Conservation (phyloP, 2,797 vertebrate species). For the Perodicticus potto region DNA sequence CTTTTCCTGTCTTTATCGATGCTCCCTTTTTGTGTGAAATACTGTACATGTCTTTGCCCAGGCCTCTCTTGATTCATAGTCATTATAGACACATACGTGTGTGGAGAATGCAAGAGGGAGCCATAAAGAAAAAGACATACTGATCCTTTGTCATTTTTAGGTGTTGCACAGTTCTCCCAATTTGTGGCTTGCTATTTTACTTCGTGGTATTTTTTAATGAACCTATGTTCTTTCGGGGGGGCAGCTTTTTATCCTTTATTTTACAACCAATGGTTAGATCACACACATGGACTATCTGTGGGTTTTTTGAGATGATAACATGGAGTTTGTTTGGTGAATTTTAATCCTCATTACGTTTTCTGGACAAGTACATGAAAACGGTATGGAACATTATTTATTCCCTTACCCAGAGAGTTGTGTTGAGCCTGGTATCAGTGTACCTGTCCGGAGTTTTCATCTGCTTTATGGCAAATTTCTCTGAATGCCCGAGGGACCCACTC, state of each 20-base stretch:
- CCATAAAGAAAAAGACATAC: background rate
- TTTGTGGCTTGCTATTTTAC: conserved; percentile 30
- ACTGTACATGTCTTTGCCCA: background rate
- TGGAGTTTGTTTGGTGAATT: background rate
- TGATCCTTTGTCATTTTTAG: background rate
- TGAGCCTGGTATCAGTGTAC: background rate
- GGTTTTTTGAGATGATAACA: background rate
- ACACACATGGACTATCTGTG: background rate
- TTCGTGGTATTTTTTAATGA: conserved; percentile 17
- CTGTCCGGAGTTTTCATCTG: background rate
- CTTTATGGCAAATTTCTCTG: background rate
- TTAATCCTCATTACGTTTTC: background rate
- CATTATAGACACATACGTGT: background rate
- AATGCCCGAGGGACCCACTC: too few species aligned
- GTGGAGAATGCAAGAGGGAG: background rate
- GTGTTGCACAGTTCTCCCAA: background rate
- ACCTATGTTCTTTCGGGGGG: background rate
- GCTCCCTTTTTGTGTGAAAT: background rate
- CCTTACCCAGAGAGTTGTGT: background rate
- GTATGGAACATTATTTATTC: background rate
- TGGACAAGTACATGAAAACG: background rate
- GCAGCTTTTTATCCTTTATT: background rate
- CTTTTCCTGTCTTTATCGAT: background rate
- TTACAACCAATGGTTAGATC: background rate
- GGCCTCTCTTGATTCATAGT: background rate